Evolutionary conservation across 2,797 vertebrate species (phyloP).

Genomic region (Harpagifer antarcticus): DNA sequence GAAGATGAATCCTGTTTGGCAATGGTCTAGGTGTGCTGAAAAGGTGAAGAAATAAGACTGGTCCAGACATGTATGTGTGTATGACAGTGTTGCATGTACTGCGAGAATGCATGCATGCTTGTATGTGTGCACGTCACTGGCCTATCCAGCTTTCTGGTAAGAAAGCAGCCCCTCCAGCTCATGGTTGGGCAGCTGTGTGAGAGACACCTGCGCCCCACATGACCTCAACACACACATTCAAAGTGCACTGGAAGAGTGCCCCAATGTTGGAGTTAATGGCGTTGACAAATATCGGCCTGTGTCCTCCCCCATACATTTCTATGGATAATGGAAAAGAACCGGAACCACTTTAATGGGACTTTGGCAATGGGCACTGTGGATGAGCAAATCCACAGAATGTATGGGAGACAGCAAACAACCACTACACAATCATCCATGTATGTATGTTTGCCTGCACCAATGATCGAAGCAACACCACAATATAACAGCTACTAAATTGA

Average conservation of each 20-base stretch:
- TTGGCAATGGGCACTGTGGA: not conserved
- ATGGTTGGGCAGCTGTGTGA: conserved; percentile 52
- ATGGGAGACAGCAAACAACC: conserved; percentile 3
- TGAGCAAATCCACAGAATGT: conserved; percentile 25
- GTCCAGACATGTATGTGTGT: conserved; percentile 44
- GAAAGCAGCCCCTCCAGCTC: conserved; percentile 54
- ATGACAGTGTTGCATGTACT: conserved; percentile 24
- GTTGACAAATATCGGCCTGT: conserved; percentile 1
- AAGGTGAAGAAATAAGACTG: conserved; percentile 43
- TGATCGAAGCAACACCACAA: not conserved
- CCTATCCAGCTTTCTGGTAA: conserved; percentile 31
- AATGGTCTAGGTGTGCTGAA: conserved; percentile 64
- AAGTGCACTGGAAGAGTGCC: conserved; percentile 20
- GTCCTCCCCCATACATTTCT: conserved; percentile 17
- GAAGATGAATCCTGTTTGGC: conserved; percentile 71
- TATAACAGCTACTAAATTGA: conserved; percentile 12
- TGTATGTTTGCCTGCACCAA: conserved; percentile 24
- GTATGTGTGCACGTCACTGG: conserved; percentile 20
- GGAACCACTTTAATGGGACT: conserved; percentile 11
- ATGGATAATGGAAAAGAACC: conserved; percentile 26
- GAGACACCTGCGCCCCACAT: conserved; percentile 63
- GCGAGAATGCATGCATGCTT: not conserved
- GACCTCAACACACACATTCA: conserved; percentile 25
- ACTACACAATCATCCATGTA: conserved; percentile 12
- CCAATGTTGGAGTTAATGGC: conserved; percentile 9